These are phyloP conservation scores for Auanema sp. DNA, from an alignment of 2,888 invertebrate genomes.

Conservation along the genomic window DNA sequence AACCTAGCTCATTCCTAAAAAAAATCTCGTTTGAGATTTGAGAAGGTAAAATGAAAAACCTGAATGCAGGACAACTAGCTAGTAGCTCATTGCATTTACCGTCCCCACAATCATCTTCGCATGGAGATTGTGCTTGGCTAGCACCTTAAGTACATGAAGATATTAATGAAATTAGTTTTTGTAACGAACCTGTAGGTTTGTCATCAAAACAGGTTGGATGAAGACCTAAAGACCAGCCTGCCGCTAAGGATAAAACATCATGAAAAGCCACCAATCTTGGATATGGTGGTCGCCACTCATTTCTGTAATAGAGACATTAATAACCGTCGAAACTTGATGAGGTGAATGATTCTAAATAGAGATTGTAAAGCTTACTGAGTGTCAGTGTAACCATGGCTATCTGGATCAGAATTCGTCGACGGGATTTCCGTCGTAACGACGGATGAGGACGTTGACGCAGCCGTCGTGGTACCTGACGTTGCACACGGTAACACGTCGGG, in stretches of 20 bases:
- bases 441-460: constrained; percentile 18
- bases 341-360: no score
- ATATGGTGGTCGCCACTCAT: constrained; percentile 61
- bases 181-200: constrained; percentile 44
- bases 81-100: constrained; percentile 61
- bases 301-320: constrained; percentile 15
- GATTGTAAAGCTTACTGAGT: not conserved
- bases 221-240: constrained; percentile 57
- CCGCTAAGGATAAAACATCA: constrained; percentile 59
- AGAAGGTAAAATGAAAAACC: no score
- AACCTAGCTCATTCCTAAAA: constrained; percentile 60
- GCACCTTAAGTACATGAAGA: constrained; percentile 29
- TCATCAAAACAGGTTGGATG: constrained; percentile 39
- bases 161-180: constrained; percentile 18
- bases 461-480: no score
- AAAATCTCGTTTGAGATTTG: no score
- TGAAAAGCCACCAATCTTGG: constrained; percentile 59
- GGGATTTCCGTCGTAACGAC: constrained; percentile 34
- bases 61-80: constrained; percentile 60
- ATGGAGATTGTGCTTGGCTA: constrained; percentile 53
- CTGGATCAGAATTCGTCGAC: constrained; percentile 43
- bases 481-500: constrained; percentile 35
- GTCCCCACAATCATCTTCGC: constrained; percentile 61
- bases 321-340: no score
- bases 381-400: constrained; percentile 17